A percentile compares a stretch with the other conserved stretches of the same genome.
phyloP scores from a whole-genome alignment of 2,113 vertebrate genomes.

The Oreotrochilus melanogaster region DNA sequence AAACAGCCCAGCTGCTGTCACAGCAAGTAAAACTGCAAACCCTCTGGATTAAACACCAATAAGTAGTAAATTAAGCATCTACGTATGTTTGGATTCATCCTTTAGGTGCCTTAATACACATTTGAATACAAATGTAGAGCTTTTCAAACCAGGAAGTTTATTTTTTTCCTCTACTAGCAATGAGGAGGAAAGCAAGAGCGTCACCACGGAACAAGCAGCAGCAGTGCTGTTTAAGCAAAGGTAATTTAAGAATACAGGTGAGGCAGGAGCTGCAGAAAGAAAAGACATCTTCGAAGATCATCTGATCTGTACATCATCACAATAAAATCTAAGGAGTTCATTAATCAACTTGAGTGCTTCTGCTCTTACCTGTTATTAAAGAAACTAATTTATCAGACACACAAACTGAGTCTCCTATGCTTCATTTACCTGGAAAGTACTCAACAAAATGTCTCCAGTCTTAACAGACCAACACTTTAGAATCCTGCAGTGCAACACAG shows the following conservation, averaged over 20 bases:
- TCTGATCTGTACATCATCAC: neutral
- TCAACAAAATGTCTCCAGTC: neutral
- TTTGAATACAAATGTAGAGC: neutral
- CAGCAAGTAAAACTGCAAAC: neutral
- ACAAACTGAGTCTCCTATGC: neutral
- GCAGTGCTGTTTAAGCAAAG: neutral
- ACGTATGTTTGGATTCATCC: neutral
- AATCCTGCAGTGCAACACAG: neutral
- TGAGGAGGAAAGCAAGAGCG: neutral
- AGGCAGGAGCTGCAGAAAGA: neutral
- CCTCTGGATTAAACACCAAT: neutral
- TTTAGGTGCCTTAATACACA: neutral
- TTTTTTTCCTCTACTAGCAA: neutral
- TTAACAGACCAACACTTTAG: neutral
- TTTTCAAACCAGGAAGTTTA: neutral
- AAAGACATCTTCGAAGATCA: neutral
- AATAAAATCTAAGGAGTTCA: neutral
- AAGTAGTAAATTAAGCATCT: neutral
- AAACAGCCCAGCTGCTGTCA: neutral
- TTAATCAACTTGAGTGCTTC: neutral
- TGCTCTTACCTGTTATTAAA: neutral
- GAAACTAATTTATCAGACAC: neutral
- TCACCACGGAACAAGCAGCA: accelerated
- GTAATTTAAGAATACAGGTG: neutral
- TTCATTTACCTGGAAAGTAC: neutral